phyloP scores from a whole-genome alignment of 2,113 vertebrate species.

The Callipepla squamata region DNA sequence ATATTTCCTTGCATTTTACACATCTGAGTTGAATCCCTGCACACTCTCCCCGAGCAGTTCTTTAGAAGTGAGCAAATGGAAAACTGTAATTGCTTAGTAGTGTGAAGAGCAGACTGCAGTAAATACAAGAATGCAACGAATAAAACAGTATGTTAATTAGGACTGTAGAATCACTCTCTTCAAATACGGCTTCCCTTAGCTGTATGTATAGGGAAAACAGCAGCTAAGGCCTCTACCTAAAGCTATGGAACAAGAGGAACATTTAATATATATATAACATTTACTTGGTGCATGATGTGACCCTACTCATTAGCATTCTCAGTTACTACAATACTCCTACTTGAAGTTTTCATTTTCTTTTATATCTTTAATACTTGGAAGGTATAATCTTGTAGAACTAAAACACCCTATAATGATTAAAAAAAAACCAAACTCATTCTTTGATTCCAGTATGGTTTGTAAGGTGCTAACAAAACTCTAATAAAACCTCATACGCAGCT shows the following conservation, averaged over 20 bases:
- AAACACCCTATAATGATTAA: background rate
- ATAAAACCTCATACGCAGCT: background rate
- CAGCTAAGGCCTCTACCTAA: background rate
- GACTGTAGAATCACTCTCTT: background rate
- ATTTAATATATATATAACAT: background rate
- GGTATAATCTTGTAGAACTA: background rate
- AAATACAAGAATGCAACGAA: conserved; percentile 2
- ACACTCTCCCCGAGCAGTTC: background rate
- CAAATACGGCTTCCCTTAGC: background rate
- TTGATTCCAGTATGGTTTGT: background rate
- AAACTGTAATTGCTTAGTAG: conserved; percentile 3
- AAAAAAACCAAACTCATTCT: background rate
- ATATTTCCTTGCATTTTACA: background rate
- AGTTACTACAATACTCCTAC: background rate
- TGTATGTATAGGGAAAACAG: background rate
- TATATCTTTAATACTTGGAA: background rate
- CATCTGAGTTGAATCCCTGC: background rate
- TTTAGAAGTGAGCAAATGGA: background rate
- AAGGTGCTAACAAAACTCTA: background rate
- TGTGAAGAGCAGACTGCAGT: background rate
- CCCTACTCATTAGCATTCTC: background rate
- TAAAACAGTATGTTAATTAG: background rate
- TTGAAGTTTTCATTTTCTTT: background rate
- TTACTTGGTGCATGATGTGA: background rate
- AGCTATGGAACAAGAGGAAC: background rate